Percentiles rank a stretch among this genome's conserved stretches.
These are phyloP conservation scores for Hydrotaea diabolus DNA, from an alignment of 2,888 invertebrate genomes.

Conservation along the genomic window DNA sequence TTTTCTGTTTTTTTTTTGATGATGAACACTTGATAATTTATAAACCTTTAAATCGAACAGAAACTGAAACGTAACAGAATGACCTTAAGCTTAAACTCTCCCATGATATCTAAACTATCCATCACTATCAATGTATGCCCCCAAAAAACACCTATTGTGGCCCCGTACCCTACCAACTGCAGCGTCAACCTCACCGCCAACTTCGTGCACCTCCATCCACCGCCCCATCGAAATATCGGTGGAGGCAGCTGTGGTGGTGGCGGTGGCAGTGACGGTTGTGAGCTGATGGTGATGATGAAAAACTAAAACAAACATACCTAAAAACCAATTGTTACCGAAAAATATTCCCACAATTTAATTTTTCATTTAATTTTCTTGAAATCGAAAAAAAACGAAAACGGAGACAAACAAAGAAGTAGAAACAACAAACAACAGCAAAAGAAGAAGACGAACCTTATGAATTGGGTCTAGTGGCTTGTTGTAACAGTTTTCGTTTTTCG, in stretches of 20 bases:
- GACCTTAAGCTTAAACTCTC: constrained; percentile 54
- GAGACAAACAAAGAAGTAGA: not conserved
- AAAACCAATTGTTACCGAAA: constrained; percentile 45
- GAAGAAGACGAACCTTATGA: not conserved
- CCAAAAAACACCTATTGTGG: not conserved
- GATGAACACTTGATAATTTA: not conserved
- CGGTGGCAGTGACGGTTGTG: no score
- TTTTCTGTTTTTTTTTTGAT: no score
- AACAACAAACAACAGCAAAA: not conserved
- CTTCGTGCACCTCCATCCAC: not conserved
- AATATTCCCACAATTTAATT: constrained; percentile 57
- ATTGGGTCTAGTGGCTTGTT: not conserved
- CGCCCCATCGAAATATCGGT: not conserved
- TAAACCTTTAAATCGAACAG: not conserved
- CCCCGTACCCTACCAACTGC: not conserved
- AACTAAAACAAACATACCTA: constrained; percentile 9
- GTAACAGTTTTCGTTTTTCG: constrained; percentile 4
- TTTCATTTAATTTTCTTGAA: constrained; percentile 52
- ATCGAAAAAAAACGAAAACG: constrained; percentile 1
- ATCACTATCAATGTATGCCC: not conserved
- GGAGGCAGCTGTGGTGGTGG: not conserved
- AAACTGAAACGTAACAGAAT: constrained; percentile 6
- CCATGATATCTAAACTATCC: constrained; percentile 31
- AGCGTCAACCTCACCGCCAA: not conserved
- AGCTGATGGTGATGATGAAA: constrained; percentile 1